phyloP scores from a whole-genome alignment of 2,797 vertebrate genomes.

The Arctocebus calabarensis region DNA sequence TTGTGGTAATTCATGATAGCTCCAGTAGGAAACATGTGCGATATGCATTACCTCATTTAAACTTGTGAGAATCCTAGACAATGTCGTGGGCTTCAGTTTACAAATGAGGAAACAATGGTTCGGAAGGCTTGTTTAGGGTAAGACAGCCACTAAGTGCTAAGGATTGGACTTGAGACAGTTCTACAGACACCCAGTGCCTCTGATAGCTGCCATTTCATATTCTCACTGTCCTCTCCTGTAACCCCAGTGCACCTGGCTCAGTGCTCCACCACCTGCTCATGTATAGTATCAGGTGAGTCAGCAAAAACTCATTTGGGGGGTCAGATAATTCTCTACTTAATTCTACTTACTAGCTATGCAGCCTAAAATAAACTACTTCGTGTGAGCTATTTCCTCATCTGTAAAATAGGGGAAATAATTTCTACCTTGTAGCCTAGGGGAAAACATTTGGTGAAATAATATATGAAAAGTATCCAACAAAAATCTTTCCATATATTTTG shows the following conservation, averaged over 20 bases:
- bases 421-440: constrained; percentile 56
- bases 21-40: not conserved
- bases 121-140: not conserved
- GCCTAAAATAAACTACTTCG: constrained; percentile 47
- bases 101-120: not conserved
- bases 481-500: constrained; percentile 73
- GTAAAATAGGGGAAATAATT: constrained; percentile 69
- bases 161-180: not conserved
- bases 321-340: constrained; percentile 52
- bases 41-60: not conserved
- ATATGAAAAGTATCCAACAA: constrained; percentile 56
- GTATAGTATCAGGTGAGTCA: not conserved
- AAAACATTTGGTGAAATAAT: constrained; percentile 71
- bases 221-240: not conserved
- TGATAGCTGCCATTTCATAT: not conserved
- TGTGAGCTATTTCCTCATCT: constrained; percentile 62
- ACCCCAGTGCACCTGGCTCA: accelerated
- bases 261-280: no score
- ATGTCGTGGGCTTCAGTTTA: not conserved
- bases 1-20: not conserved
- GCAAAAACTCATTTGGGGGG: not conserved
- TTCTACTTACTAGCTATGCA: constrained; percentile 45
- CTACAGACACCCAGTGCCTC: not conserved
- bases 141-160: not conserved
- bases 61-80: not conserved